These are phyloP conservation scores for Pristionchus fissidentatus DNA, from an alignment of 2,888 invertebrate species.

Conservation along the genomic window DNA sequence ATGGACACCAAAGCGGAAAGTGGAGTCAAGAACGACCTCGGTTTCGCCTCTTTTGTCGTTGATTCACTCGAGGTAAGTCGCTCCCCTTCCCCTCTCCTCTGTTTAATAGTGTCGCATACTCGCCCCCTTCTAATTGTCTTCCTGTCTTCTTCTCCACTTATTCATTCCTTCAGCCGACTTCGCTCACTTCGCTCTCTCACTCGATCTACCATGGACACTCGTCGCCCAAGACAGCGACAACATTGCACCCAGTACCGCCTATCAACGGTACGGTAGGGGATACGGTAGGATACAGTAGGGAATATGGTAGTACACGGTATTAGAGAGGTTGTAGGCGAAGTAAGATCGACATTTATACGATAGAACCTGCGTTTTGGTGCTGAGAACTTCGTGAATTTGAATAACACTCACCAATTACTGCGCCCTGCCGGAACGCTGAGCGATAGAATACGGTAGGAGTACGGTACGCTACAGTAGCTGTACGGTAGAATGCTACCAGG, in stretches of 20 bases:
- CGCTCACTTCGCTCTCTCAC: slow-evolving; percentile 20
- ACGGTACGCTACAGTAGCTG: too few relatives aligned
- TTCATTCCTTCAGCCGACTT: slow-evolving; percentile 2
- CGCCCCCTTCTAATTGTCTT: slow-evolving; percentile 24
- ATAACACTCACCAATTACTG: too few relatives aligned
- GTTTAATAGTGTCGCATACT: background rate
- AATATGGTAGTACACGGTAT: background rate
- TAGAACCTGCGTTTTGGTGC: too few relatives aligned
- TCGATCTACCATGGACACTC: slow-evolving; percentile 5
- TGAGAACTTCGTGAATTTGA: too few relatives aligned
- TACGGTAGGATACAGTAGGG: background rate
- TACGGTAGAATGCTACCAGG: too few relatives aligned
- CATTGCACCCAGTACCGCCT: slow-evolving; percentile 25
- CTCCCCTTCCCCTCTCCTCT: background rate
- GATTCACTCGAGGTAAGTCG: background rate
- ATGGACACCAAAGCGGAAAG: slow-evolving; percentile 41
- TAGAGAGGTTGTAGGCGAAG: too few relatives aligned
- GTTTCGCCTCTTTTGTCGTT: background rate
- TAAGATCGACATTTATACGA: too few relatives aligned
- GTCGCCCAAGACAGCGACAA: slow-evolving; percentile 16
- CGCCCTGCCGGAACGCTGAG: background rate
- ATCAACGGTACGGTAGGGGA: slow-evolving; percentile 19
- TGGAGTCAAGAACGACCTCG: slow-evolving; percentile 14
- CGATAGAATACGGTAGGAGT: background rate
- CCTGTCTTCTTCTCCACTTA: background rate